phyloP scores from a whole-genome alignment of 2,113 vertebrate genomes.

The Hippotragus niger region DNA sequence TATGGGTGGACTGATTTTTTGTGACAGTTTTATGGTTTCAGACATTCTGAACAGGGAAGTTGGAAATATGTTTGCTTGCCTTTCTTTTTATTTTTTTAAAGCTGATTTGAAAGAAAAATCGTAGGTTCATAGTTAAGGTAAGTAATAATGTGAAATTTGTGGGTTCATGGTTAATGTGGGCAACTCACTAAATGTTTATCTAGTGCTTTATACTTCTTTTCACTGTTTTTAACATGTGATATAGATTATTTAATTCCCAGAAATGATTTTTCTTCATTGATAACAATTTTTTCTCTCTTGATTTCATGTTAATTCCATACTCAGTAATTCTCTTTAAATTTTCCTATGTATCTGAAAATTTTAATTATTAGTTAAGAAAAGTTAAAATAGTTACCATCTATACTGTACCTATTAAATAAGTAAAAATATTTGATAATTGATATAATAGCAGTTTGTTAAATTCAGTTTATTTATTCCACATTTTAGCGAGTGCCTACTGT shows the following conservation, averaged over 20 bases:
- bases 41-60: conserved; percentile 13
- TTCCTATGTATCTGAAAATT: neutral
- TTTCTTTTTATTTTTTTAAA: conserved; percentile 29
- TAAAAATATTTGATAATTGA: neutral
- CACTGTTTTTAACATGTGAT: neutral
- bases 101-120: neutral
- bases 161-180: neutral
- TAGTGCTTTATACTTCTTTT: neutral
- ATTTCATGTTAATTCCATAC: neutral
- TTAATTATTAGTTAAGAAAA: conserved; percentile 23
- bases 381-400: neutral
- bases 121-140: neutral
- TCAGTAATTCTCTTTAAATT: neutral
- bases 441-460: neutral
- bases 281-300: neutral
- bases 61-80: conserved; percentile 51
- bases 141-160: neutral
- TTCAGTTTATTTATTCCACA: neutral
- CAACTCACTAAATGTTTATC: neutral
- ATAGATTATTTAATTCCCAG: neutral
- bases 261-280: neutral
- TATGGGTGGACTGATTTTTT: conserved; percentile 62
- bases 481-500: neutral
- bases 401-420: neutral
- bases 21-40: conserved; percentile 53